These are phyloP conservation scores for Anadara kagoshimensis DNA, from an alignment of 1,140 invertebrate genomes.

Conservation along the genomic window DNA sequence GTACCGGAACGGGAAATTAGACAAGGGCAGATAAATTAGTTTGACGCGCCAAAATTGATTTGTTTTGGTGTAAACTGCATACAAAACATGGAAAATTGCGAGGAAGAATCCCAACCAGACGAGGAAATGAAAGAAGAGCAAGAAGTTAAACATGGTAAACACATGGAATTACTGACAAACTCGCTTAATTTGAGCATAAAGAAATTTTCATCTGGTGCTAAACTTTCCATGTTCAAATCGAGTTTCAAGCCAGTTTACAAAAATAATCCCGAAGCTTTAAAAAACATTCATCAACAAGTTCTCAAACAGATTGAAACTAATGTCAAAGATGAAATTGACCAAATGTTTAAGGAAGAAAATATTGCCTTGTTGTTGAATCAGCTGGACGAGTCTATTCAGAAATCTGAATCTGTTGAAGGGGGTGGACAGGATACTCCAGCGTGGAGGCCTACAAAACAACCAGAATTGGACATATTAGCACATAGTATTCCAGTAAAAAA, in stretches of 20 bases:
- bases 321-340: constrained; percentile 16
- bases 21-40: too few relatives aligned
- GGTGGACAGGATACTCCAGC: not conserved
- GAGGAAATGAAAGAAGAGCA: too few relatives aligned
- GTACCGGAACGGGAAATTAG: too few relatives aligned
- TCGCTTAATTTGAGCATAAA: too few relatives aligned
- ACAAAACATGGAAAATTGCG: too few relatives aligned
- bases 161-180: too few relatives aligned
- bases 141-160: too few relatives aligned
- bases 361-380: constrained; percentile 16
- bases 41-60: too few relatives aligned
- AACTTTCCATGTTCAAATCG: constrained; percentile 12
- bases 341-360: constrained; percentile 26
- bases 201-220: too few relatives aligned
- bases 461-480: constrained; percentile 3
- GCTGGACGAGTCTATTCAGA: constrained; percentile 8
- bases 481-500: constrained; percentile 11
- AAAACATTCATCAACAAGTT: constrained; percentile 10
- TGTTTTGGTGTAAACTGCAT: too few relatives aligned
- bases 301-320: constrained; percentile 4
- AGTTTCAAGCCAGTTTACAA: constrained; percentile 3
- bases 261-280: constrained; percentile 7
- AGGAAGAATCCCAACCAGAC: too few relatives aligned
- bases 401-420: not conserved
- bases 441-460: constrained; percentile 16